phyloP scores from a whole-genome alignment of 2,888 invertebrate genomes.

The Arctia plantaginis region DNA sequence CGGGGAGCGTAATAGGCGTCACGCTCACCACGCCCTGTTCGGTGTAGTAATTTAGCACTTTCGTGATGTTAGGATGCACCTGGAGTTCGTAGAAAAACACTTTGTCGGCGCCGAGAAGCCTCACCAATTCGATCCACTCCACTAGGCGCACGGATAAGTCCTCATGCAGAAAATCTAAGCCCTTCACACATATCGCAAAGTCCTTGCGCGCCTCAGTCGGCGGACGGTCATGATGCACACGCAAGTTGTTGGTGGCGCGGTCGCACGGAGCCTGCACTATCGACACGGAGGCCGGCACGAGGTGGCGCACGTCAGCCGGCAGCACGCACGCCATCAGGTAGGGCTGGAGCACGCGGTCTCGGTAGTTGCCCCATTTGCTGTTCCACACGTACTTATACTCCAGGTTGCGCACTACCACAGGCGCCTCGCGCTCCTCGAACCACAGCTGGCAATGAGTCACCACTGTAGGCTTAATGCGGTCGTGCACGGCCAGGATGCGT shows the following conservation, averaged over 20 bases:
- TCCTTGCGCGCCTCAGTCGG: conserved; percentile 87
- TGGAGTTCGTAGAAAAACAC: conserved; percentile 96
- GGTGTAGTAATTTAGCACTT: conserved; percentile 90
- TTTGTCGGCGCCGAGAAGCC: conserved; percentile 95
- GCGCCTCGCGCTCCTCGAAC: conserved; percentile 94
- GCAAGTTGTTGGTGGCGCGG: conserved; percentile 93
- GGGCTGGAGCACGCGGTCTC: conserved; percentile 96
- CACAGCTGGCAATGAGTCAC: conserved; percentile 95
- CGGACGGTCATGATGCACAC: conserved; percentile 92
- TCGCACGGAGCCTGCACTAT: conserved; percentile 95
- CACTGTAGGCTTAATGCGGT: conserved; percentile 94
- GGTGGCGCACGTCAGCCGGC: conserved; percentile 90
- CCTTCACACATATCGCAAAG: conserved; percentile 97
- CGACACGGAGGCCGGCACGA: conserved; percentile 93
- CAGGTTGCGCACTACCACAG: conserved; percentile 92
- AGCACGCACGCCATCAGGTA: conserved; percentile 96
- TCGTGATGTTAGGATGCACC: conserved; percentile 96
- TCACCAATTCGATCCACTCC: conserved; percentile 97
- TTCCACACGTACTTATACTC: conserved; percentile 98
- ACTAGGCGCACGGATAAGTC: conserved; percentile 95
- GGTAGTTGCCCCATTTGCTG: conserved; percentile 97
- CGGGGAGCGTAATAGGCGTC: conserved; percentile 93
- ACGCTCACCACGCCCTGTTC: conserved; percentile 89
- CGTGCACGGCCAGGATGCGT: conserved; percentile 95
- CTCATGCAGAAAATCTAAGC: conserved; percentile 96